These are phyloP conservation scores for Drosophila tanythrix DNA, from an alignment of 2,888 invertebrate species.

Conservation along the genomic window DNA sequence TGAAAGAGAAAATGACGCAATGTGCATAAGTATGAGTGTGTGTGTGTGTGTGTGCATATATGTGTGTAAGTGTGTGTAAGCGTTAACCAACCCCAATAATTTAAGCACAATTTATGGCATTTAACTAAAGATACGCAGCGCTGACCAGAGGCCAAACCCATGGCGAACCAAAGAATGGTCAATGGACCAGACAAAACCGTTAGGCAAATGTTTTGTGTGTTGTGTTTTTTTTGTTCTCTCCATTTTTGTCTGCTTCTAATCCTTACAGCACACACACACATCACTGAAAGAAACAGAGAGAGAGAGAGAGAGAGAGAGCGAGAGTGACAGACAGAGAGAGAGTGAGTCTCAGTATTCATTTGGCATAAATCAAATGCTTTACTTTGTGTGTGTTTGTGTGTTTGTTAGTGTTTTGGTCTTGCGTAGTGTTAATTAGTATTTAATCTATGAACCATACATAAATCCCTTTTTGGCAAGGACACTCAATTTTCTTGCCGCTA, in stretches of 20 bases:
- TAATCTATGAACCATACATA: slow-evolving; percentile 82
- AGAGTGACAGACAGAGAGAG: background rate
- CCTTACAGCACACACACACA: slow-evolving; percentile 59
- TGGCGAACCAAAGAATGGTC: slow-evolving; percentile 54
- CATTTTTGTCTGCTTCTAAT: slow-evolving; percentile 62
- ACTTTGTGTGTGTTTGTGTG: slow-evolving; percentile 30
- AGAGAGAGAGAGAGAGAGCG: slow-evolving; percentile 1
- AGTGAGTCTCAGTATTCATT: slow-evolving; percentile 54
- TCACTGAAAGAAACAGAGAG: slow-evolving; percentile 4
- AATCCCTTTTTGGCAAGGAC: slow-evolving; percentile 71
- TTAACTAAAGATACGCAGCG: slow-evolving; percentile 73
- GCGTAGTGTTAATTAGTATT: slow-evolving; percentile 81
- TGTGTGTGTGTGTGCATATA: slow-evolving; percentile 14
- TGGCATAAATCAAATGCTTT: slow-evolving; percentile 75
- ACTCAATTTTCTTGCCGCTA: slow-evolving; percentile 65
- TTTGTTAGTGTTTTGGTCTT: slow-evolving; percentile 36
- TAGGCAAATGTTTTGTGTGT: slow-evolving; percentile 65
- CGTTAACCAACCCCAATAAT: slow-evolving; percentile 79
- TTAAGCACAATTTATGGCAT: slow-evolving; percentile 80
- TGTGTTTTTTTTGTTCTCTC: slow-evolving; percentile 21
- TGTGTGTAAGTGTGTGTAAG: slow-evolving; percentile 23
- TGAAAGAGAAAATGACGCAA: slow-evolving; percentile 46
- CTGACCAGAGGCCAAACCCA: slow-evolving; percentile 33
- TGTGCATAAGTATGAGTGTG: slow-evolving; percentile 1
- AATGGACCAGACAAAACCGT: slow-evolving; percentile 64